Evolutionary conservation across 37 sponge, comb jelly and placozoan genomes (phyloP).

Genomic region (Agelas oroides): DNA sequence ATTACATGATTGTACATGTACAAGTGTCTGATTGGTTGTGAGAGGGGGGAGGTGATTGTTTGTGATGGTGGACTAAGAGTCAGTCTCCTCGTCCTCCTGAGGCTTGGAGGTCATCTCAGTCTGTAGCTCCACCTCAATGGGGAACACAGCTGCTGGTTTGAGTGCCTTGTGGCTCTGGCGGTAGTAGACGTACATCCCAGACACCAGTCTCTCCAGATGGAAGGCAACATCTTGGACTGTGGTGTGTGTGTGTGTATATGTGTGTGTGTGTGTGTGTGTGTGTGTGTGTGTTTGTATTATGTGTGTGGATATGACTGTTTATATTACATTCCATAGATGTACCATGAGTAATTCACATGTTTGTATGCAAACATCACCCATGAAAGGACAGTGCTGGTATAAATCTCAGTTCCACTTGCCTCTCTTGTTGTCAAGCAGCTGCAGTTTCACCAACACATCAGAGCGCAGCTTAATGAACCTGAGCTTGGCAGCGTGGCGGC

Average conservation of each 20-base stretch:
- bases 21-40: too few species aligned
- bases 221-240: slow-evolving; percentile 94
- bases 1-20: too few species aligned
- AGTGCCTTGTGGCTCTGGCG: slow-evolving; percentile 73
- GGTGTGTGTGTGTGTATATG: neutral
- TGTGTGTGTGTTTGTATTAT: neutral
- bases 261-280: too few species aligned
- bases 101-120: neutral
- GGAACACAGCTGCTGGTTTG: slow-evolving; percentile 82
- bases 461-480: slow-evolving; percentile 82
- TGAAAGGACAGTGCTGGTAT: too few species aligned
- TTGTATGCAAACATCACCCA: too few species aligned
- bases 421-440: slow-evolving; percentile 90
- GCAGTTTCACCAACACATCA: slow-evolving; percentile 84
- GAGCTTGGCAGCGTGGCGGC: slow-evolving; percentile 78
- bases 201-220: slow-evolving; percentile 89
- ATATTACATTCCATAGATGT: too few species aligned
- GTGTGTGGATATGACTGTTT: neutral
- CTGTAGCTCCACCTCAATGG: slow-evolving; percentile 85
- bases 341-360: too few species aligned
- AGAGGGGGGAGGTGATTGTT: too few species aligned
- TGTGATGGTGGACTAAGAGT: too few species aligned
- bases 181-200: slow-evolving; percentile 81
- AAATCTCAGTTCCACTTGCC: slow-evolving; percentile 63
- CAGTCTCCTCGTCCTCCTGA: neutral